Evolutionary conservation across 2,888 invertebrate genomes (phyloP).

Genomic region (Phragmatobia fuliginosa): DNA sequence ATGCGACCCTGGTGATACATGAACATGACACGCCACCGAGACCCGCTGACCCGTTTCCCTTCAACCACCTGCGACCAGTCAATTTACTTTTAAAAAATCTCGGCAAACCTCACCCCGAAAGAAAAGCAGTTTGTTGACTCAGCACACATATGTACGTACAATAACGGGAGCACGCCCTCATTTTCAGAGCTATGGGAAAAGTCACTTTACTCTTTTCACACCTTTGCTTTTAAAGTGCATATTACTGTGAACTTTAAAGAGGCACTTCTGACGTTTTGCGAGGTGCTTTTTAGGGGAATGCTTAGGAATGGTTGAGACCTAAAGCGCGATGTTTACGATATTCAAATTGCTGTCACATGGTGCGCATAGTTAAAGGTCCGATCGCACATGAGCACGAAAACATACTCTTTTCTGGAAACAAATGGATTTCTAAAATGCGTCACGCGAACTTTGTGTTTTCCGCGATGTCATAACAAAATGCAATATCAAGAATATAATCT

Average conservation of each 20-base stretch:
- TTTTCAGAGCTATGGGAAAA: conserved; percentile 70
- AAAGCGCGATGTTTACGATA: conserved; percentile 78
- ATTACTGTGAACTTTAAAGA: conserved; percentile 60
- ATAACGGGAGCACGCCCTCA: conserved; percentile 75
- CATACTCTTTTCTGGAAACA: conserved; percentile 22
- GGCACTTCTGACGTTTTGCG: conserved; percentile 58
- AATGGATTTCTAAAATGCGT: conserved; percentile 25
- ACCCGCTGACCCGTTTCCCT: conserved; percentile 84
- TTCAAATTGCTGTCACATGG: conserved; percentile 78
- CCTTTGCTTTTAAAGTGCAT: conserved; percentile 70
- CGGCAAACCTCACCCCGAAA: conserved; percentile 75
- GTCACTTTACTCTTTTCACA: conserved; percentile 62
- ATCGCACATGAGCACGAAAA: conserved; percentile 31
- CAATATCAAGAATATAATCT: conserved; percentile 3
- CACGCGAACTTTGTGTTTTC: not conserved
- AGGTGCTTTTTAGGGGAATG: conserved; percentile 62
- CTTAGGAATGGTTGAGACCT: conserved; percentile 75
- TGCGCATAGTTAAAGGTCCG: conserved; percentile 52
- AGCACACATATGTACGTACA: conserved; percentile 78
- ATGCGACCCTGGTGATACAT: conserved; percentile 78
- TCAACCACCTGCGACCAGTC: conserved; percentile 80
- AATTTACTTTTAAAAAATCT: conserved; percentile 84
- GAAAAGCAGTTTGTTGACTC: conserved; percentile 82
- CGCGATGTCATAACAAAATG: conserved; percentile 10
- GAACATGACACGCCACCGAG: conserved; percentile 80